Base-by-base conservation (phyloP, 2,888 invertebrate species). In the Andrena praecox region DNA sequence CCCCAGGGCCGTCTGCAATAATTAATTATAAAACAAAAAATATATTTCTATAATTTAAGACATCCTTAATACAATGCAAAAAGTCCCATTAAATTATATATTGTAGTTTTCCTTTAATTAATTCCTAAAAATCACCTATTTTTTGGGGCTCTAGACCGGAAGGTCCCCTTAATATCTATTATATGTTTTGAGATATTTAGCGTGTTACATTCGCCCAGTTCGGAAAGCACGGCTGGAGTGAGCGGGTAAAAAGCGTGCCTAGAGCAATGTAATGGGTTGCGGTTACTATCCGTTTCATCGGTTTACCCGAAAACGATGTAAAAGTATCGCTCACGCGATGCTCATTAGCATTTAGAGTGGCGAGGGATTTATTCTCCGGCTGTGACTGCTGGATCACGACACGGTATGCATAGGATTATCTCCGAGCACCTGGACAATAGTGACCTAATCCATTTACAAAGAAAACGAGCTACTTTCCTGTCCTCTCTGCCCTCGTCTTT, bases 271-370 rank as follows among this genome's bases (percentile, higher is more conserved):
- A 78, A 82, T 73, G 73, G 54, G 52, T 59, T 20, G 56, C 68
- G 69, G 69, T 72, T 79, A 67, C 83, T 80, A 78, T 85, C 68
- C 77, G 77, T 85, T 75, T 88, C 85, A 84, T 89, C 81, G 80
- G 83, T 87, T 89, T 84, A 79, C 68, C 80, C 73, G 62, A 81
- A 87, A 88, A 88, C 83, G 78, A 86, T 86, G 86, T 74, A 85
- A 86, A 89, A 88, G 85, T 86, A 88, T 89, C 86, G 88, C 73
- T 88, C 80, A 80, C 84, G 79, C 81, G 73, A 78, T 74, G 64
- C 89, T 91, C 90, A 91, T 91, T 91, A 91, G 91, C 91, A 91
- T 91, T 91, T 91, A 91, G 91, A 91, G 90, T 91, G 90, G 87
- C 83, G 85, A 86, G 89, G 90, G 89, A 91, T 91, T 91, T 91